These are phyloP conservation scores for Fulmarus glacialis DNA, from an alignment of 2,113 vertebrate species.

Conservation along the genomic window DNA sequence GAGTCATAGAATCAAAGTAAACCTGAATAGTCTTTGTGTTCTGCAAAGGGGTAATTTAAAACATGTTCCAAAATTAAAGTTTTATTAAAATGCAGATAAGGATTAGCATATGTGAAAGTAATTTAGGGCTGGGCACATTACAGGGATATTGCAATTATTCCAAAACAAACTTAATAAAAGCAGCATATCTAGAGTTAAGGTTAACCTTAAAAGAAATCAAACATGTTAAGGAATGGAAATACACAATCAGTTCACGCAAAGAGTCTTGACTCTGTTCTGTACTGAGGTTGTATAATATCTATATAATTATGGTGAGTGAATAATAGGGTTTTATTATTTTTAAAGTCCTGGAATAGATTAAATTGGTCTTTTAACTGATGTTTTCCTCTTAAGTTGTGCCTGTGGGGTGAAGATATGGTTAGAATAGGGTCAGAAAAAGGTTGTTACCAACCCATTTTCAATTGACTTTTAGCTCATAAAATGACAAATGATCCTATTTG, in stretches of 20 bases:
- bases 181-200: background rate
- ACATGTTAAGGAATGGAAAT: background rate
- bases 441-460: background rate
- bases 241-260: background rate
- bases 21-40: background rate
- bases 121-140: background rate
- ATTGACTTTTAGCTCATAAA: slow-evolving; percentile 7
- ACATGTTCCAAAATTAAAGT: background rate
- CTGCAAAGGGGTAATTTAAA: background rate
- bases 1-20: background rate
- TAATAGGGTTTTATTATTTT: background rate
- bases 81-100: background rate
- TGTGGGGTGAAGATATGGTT: background rate
- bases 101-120: background rate
- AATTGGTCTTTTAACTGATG: background rate
- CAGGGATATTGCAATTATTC: background rate
- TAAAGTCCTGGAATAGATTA: background rate
- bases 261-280: background rate
- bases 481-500: background rate
- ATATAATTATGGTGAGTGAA: background rate
- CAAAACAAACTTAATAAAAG: background rate
- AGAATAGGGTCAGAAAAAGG: background rate
- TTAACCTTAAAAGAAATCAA: slow-evolving; percentile 24
- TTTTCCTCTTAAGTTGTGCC: background rate
- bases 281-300: background rate